A percentile compares a stretch with the other conserved stretches of the same genome.
phyloP scores from a whole-genome alignment of 2,888 invertebrate species.

The Parnassius smintheus region DNA sequence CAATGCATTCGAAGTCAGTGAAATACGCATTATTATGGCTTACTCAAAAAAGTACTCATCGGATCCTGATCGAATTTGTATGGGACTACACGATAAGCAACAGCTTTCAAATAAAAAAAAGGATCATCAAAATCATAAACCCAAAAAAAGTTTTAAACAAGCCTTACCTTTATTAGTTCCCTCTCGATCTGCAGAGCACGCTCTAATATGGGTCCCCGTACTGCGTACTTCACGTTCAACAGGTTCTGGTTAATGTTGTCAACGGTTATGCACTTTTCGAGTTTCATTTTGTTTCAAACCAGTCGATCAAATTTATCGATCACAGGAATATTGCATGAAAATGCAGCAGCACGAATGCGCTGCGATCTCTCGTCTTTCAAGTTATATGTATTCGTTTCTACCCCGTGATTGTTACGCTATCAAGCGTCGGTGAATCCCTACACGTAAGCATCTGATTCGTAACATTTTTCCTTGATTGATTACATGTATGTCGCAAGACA shows the following conservation, averaged over 20 bases:
- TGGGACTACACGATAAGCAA: no score
- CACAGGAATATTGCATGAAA: no score
- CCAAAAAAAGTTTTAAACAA: no score
- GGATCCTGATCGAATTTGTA: no score
- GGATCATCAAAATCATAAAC: no score
- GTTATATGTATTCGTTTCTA: background rate
- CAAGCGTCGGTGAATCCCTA: constrained; percentile 12
- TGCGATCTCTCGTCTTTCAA: background rate
- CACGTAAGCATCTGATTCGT: background rate
- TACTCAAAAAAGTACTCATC: no score
- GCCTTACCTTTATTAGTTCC: constrained; percentile 88
- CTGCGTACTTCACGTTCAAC: constrained; percentile 97
- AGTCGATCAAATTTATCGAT: no score
- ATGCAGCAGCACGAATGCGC: background rate
- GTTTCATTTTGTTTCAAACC: constrained; percentile 5
- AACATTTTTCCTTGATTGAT: constrained; percentile 18
- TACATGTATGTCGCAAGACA: background rate
- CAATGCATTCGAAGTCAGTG: no score
- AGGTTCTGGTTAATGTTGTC: constrained; percentile 95
- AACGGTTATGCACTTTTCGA: constrained; percentile 58
- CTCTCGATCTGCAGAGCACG: constrained; percentile 96
- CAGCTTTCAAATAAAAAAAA: no score
- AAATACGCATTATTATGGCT: no score
- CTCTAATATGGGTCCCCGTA: constrained; percentile 96
- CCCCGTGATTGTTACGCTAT: background rate